Evolutionary conservation across 2,797 vertebrate genomes (phyloP).

Genomic region (Vipera latastei): DNA sequence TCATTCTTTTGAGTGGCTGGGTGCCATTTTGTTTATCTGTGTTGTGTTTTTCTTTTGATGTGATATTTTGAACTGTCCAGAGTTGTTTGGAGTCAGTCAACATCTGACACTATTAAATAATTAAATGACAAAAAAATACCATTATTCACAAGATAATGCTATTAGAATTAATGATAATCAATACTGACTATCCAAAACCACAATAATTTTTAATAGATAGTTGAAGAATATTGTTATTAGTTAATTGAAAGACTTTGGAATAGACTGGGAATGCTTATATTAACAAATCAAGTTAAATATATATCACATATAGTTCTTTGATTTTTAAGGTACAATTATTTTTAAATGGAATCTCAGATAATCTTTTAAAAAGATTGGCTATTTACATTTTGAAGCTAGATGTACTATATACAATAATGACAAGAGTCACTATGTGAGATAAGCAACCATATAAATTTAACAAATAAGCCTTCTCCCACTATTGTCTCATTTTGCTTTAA

Average conservation of each 20-base stretch:
- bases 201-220: not conserved
- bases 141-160: not conserved
- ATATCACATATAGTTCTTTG: not conserved
- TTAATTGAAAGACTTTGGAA: not conserved
- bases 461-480: not conserved
- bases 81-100: not conserved
- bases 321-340: not conserved
- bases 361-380: not conserved
- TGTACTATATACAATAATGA: not conserved
- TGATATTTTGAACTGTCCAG: not conserved
- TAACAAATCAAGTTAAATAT: not conserved
- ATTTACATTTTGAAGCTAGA: not conserved
- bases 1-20: not conserved
- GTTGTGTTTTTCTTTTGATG: not conserved
- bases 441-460: not conserved
- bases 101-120: not conserved
- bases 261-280: not conserved
- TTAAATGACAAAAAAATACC: not conserved
- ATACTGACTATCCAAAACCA: not conserved
- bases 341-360: not conserved
- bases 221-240: not conserved
- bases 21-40: not conserved
- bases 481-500: not conserved
- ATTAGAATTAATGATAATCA: not conserved
- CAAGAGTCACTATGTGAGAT: not conserved